Evolutionary conservation across 2,797 vertebrate genomes (phyloP).

Genomic region (Macroramphosus scolopax): DNA sequence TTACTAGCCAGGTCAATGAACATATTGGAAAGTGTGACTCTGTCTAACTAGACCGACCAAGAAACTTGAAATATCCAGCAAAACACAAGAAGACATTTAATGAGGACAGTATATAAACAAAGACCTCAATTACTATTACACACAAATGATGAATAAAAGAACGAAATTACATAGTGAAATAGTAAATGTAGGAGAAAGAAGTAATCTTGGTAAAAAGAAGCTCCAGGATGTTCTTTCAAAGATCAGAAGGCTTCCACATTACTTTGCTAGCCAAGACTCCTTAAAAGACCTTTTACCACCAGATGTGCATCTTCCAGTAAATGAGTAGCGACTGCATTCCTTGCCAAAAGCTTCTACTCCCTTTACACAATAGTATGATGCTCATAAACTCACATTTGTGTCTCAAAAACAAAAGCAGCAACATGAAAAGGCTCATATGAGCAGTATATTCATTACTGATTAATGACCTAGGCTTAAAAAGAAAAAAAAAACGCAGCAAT

Average conservation of each 20-base stretch:
- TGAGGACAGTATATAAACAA: constrained; percentile 11
- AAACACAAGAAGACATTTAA: constrained; percentile 25
- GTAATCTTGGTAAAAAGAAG: constrained; percentile 18
- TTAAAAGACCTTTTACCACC: constrained; percentile 43
- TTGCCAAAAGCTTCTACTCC: constrained; percentile 24
- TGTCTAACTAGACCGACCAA: neutral
- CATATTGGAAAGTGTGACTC: no score
- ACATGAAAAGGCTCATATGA: constrained; percentile 35
- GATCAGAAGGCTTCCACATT: constrained; percentile 2
- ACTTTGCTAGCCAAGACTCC: constrained; percentile 40
- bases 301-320: constrained; percentile 39
- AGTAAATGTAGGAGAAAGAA: constrained; percentile 22
- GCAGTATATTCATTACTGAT: constrained; percentile 42
- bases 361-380: constrained; percentile 24
- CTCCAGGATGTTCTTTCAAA: constrained; percentile 39
- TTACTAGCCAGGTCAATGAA: no score
- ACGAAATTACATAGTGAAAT: constrained; percentile 2
- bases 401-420: constrained; percentile 35
- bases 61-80: constrained; percentile 4
- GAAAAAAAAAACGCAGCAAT: constrained; percentile 29
- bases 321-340: constrained; percentile 24
- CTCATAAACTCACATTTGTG: constrained; percentile 34
- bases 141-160: constrained; percentile 16
- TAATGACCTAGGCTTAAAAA: constrained; percentile 26
- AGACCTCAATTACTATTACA: neutral